Evolutionary conservation across 2,113 vertebrate species (phyloP).

Genomic region (Syrrhaptes paradoxus): DNA sequence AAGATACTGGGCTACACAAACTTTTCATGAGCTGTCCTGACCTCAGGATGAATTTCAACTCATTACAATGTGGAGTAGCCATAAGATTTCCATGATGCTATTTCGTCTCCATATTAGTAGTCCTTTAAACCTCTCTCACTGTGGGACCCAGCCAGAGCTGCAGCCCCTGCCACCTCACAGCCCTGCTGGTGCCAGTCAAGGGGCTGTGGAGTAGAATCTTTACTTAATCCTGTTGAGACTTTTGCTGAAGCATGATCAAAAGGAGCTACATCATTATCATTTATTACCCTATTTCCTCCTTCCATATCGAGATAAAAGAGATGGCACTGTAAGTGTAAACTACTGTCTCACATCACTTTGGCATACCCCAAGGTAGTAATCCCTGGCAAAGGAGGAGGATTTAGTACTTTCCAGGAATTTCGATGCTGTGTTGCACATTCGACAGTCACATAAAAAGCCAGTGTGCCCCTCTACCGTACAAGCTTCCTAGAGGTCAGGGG

Average conservation of each 20-base stretch:
- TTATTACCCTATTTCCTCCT: background rate
- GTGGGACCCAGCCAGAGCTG: background rate
- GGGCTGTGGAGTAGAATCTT: background rate
- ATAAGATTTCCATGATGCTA: background rate
- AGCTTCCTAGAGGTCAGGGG: background rate
- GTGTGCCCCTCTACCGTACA: background rate
- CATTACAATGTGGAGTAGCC: background rate
- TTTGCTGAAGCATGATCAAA: background rate
- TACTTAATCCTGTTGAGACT: background rate
- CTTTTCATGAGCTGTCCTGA: background rate
- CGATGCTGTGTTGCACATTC: background rate
- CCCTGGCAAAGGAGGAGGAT: background rate
- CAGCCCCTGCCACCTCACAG: background rate
- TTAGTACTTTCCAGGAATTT: background rate
- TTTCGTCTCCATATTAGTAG: background rate
- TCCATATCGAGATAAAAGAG: background rate
- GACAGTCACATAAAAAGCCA: background rate
- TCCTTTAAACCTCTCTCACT: background rate
- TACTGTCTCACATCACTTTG: background rate
- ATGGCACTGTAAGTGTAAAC: background rate
- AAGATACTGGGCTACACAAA: background rate
- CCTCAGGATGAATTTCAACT: background rate
- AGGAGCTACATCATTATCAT: background rate
- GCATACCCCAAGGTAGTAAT: background rate
- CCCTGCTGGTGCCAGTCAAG: background rate